phyloP scores from a whole-genome alignment of 2,113 vertebrate species.

The Suncus etruscus region DNA sequence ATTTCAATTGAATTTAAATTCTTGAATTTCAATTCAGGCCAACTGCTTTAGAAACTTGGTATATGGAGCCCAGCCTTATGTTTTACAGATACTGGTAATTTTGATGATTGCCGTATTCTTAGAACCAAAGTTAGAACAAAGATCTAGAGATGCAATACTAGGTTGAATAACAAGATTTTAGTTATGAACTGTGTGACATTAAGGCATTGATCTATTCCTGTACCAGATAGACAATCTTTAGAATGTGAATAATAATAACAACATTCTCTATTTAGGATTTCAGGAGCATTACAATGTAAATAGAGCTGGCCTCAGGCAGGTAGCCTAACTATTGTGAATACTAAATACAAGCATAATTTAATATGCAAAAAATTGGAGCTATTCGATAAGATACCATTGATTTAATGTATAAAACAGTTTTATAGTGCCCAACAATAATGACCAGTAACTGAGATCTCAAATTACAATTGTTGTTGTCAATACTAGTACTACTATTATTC shows the following conservation, averaged over 20 bases:
- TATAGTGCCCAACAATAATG: neutral
- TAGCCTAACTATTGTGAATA: neutral
- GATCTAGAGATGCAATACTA: neutral
- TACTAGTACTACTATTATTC: neutral
- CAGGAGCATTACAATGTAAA: neutral
- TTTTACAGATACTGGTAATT: neutral
- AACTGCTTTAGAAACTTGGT: neutral
- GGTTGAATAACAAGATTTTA: neutral
- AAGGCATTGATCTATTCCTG: neutral
- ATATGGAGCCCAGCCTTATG: neutral
- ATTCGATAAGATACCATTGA: neutral
- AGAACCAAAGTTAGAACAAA: neutral
- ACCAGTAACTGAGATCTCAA: neutral
- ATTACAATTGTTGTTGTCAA: neutral
- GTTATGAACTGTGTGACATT: neutral
- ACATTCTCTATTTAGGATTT: neutral
- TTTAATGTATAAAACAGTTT: neutral
- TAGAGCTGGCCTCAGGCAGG: neutral
- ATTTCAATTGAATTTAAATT: neutral
- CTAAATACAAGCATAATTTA: conserved; percentile 32
- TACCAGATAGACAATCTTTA: neutral
- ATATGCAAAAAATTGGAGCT: neutral
- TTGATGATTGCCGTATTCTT: neutral
- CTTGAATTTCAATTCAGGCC: neutral
- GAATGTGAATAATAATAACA: neutral